phyloP scores from a whole-genome alignment of 2,113 vertebrate genomes.

The Smithornis capensis region DNA sequence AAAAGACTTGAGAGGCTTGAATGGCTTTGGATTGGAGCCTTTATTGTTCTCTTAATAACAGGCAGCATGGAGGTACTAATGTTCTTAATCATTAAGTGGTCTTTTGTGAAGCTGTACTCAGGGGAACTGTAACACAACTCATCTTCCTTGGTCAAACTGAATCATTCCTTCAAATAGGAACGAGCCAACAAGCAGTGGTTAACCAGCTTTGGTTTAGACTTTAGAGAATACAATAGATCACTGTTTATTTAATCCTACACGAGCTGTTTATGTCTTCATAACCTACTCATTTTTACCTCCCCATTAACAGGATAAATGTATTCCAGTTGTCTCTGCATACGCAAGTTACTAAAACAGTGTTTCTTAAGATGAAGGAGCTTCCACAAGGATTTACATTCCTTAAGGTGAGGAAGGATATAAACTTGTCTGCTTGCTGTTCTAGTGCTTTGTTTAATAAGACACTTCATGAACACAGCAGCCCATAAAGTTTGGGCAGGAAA shows the following conservation, averaged over 20 bases:
- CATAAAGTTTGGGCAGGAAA: not conserved
- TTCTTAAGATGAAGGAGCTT: not conserved
- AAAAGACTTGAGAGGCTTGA: not conserved
- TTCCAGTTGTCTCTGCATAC: not conserved
- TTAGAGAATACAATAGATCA: not conserved
- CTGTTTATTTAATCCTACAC: constrained; percentile 44
- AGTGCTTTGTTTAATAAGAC: not conserved
- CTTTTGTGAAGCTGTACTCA: constrained; percentile 4
- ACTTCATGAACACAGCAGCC: not conserved
- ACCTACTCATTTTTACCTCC: not conserved
- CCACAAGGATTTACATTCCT: not conserved
- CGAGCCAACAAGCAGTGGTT: not conserved
- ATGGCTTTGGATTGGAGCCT: constrained; percentile 38
- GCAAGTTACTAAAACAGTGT: not conserved
- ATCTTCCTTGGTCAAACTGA: not conserved
- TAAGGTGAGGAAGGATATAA: not conserved
- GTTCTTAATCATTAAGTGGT: constrained; percentile 3
- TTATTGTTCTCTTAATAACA: constrained; percentile 31
- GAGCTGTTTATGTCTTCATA: constrained; percentile 36
- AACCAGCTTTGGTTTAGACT: constrained; percentile 42
- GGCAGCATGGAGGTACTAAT: not conserved
- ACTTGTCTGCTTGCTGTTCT: not conserved
- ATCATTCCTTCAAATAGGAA: constrained; percentile 8
- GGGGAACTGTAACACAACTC: not conserved
- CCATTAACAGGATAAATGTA: constrained; percentile 21